phyloP scores from a whole-genome alignment of 2,113 vertebrate species.

The Cichladusa arquata region DNA sequence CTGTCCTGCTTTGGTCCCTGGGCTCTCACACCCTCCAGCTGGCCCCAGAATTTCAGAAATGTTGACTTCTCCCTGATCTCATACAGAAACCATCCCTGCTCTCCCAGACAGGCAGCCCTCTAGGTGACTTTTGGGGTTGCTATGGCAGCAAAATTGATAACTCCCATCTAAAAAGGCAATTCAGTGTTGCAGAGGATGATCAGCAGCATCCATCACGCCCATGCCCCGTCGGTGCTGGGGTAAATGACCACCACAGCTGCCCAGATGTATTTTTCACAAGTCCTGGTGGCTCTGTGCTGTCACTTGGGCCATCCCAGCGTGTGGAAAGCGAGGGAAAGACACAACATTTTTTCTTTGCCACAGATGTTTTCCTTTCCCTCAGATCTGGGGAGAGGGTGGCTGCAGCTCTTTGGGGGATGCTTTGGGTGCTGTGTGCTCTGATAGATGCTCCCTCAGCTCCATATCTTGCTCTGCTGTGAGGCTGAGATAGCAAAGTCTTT shows the following conservation, averaged over 20 bases:
- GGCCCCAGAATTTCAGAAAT: not conserved
- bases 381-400: not conserved
- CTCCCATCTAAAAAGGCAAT: slow-evolving; percentile 12
- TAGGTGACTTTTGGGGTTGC: slow-evolving; percentile 39
- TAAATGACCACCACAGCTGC: not conserved
- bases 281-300: not conserved
- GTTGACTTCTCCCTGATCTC: not conserved
- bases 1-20: not conserved
- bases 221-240: not conserved
- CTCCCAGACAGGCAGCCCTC: not conserved
- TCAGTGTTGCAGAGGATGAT: not conserved
- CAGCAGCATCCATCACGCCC: not conserved
- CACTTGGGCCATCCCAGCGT: not conserved
- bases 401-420: not conserved
- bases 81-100: not conserved
- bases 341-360: not conserved
- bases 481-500: not conserved
- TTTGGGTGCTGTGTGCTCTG: not conserved
- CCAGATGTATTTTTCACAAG: not conserved
- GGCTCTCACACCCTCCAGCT: not conserved
- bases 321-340: not conserved
- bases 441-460: not conserved
- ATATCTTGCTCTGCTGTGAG: not conserved
- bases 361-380: not conserved
- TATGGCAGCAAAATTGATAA: slow-evolving; percentile 46